phyloP scores from a whole-genome alignment of 2,113 vertebrate genomes.

The Seriola aureovittata region DNA sequence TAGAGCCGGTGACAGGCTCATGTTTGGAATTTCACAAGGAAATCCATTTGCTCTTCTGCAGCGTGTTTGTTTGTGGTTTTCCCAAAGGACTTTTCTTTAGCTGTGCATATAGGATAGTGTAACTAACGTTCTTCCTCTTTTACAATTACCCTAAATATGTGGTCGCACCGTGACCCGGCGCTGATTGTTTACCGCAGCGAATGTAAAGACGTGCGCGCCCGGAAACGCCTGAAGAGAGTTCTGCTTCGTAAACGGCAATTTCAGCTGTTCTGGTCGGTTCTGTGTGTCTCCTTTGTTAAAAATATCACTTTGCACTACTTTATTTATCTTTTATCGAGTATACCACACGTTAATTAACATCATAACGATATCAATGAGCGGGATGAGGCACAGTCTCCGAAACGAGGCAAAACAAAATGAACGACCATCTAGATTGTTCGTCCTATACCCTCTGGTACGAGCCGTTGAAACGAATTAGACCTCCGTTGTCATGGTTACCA shows the following conservation, averaged over 20 bases:
- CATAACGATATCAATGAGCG: neutral
- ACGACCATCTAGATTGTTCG: neutral
- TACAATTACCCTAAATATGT: constrained; percentile 49
- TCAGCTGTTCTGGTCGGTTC: neutral
- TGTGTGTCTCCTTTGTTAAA: neutral
- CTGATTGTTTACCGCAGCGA: constrained; percentile 50
- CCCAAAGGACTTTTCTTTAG: constrained; percentile 49
- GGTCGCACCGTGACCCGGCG: constrained; percentile 44
- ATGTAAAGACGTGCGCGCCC: constrained; percentile 17
- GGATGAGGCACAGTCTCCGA: neutral
- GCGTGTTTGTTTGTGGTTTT: constrained; percentile 61
- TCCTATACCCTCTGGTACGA: neutral
- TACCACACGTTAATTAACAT: neutral
- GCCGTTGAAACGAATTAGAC: neutral
- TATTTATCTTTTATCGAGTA: neutral
- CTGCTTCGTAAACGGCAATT: neutral
- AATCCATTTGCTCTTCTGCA: constrained; percentile 50
- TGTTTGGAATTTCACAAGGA: constrained; percentile 72
- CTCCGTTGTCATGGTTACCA: neutral
- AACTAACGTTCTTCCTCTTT: constrained; percentile 54
- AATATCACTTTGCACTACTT: neutral
- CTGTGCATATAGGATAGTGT: neutral
- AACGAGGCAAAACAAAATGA: neutral
- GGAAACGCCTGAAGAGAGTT: constrained; percentile 14
- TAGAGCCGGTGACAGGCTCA: constrained; percentile 47